Base-by-base conservation (phyloP, 2,797 vertebrate species). In the Poecilia wingei region DNA sequence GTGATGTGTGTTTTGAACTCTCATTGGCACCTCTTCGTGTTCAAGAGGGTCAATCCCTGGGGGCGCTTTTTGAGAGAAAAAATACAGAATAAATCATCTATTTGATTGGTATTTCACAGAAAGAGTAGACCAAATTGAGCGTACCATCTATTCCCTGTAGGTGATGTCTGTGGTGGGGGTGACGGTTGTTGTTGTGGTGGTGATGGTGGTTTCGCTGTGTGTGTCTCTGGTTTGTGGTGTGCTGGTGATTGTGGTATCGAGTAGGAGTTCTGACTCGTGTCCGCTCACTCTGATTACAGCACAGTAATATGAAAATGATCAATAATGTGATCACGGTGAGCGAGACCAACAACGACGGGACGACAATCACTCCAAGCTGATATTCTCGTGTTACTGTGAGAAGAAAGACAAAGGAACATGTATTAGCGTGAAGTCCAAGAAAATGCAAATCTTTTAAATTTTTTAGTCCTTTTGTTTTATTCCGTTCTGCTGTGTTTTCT, bases 331-430 rank as follows among this genome's bases (percentile, higher is more conserved):
- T 55, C 22, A 97, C 71, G 77, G 95, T 96, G 59, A 10, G 0
- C 0, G 91, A 61, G 72, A 98, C 90, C 10, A 99, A 93, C 59
- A 99, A 77, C 5, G 89, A 79, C 0, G 98, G 98, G 72, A 99
- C 84, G 3, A 98, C 88, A 0, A 99, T 97, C 82, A 99, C 93
- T 36, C 95, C 98, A 1, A 91, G 91, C 80, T 98, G 46, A 12
- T 95, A 69, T 12, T 77, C 66, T n/a, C 20, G 70, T 14, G 89
- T 75, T 0, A 84, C 96, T 96, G 68, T 87, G 25, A 43, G 79
- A 46, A 57, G 7, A 69, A 8, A 55, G 2, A 75, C 16, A 75
- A 14, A 47, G 0, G n/a, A 18, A 12, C 9, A 12, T 0, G 13
- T 68, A 43, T 78, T 12, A 79, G 39, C 41, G 39, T 74, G 46